Percentiles rank a stretch among this genome's conserved stretches.
Evolutionary conservation across 2,888 invertebrate genomes (phyloP).

Genomic region (Drosophila algonquin): DNA sequence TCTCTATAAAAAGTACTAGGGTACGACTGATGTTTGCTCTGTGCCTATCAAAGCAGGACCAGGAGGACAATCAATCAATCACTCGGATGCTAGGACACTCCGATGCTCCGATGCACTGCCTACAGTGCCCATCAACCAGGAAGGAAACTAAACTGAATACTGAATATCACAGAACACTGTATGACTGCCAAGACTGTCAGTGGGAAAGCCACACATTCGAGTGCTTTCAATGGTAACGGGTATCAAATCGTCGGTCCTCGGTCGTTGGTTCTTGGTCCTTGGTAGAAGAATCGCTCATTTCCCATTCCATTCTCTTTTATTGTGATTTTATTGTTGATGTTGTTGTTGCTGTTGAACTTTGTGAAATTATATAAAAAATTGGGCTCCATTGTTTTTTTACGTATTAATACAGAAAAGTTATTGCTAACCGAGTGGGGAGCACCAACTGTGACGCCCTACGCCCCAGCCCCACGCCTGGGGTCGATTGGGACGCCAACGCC

Average conservation of each 20-base stretch:
- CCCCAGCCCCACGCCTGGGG: not conserved
- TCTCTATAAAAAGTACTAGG: constrained; percentile 7
- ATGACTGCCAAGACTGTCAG: too few species aligned
- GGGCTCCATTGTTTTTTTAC: constrained; percentile 53
- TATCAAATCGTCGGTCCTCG: not conserved
- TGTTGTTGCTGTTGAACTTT: constrained; percentile 23
- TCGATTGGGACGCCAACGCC: too few species aligned
- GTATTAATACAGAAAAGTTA: constrained; percentile 46
- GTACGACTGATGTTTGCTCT: not conserved
- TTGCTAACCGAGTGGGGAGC: constrained; percentile 8
- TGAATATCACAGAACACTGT: too few species aligned
- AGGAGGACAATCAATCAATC: not conserved
- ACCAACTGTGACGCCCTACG: constrained; percentile 40
- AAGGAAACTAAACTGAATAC: too few species aligned
- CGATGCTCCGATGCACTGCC: not conserved
- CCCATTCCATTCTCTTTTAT: not conserved
- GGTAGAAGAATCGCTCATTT: constrained; percentile 10
- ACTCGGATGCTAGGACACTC: not conserved
- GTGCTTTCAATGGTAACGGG: not conserved
- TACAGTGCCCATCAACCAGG: not conserved
- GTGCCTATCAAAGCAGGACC: not conserved
- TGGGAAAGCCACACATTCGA: not conserved
- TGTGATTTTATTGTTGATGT: constrained; percentile 11
- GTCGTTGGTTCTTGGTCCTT: too few species aligned
- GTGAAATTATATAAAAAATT: constrained; percentile 62